Conservation (phyloP, 2,797 vertebrate species). For the Gallinago stenura region DNA sequence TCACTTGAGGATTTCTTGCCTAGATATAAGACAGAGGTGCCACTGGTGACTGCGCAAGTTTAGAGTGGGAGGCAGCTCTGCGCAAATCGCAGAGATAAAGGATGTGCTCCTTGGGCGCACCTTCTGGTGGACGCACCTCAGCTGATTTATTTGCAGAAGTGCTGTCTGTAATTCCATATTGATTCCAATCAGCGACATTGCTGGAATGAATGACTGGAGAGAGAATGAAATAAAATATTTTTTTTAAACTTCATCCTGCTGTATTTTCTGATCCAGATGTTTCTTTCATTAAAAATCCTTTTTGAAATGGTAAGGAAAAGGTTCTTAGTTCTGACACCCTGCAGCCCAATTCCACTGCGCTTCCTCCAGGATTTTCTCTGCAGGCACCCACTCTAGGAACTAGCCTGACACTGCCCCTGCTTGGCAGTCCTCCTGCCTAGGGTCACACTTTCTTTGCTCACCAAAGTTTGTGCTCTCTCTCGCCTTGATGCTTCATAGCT, state of each 20-base stretch:
- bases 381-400: background rate
- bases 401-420: background rate
- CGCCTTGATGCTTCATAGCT: background rate
- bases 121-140: background rate
- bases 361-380: background rate
- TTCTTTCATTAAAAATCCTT: background rate
- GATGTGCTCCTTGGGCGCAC: background rate
- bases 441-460: background rate
- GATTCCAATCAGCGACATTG: constrained; percentile 19
- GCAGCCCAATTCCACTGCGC: background rate
- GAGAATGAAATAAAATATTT: background rate
- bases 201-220: background rate
- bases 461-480: background rate
- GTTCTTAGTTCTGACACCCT: background rate
- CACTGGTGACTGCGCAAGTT: background rate
- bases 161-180: background rate
- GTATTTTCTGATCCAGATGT: background rate
- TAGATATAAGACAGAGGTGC: background rate
- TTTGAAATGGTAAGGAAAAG: background rate
- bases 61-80: background rate
- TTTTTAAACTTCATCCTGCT: background rate
- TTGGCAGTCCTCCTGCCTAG: background rate
- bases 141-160: background rate
- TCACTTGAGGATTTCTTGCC: background rate
- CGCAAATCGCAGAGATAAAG: background rate